Evolutionary conservation across 2,113 vertebrate genomes (phyloP).

Genomic region (Notothenia coriiceps): DNA sequence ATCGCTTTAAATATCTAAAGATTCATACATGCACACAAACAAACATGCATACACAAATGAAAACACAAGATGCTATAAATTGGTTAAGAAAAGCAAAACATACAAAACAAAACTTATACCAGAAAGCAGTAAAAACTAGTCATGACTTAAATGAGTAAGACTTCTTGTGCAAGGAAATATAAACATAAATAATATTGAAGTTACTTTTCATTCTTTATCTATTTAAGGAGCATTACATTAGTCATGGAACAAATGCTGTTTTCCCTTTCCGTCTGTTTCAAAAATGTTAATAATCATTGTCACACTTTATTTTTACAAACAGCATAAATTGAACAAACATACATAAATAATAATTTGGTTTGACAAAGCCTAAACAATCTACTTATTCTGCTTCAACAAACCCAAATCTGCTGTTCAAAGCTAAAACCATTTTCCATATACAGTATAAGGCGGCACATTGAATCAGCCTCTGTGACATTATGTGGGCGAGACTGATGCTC

Average conservation of each 20-base stretch:
- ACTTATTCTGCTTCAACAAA: not conserved
- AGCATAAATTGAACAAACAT: not conserved
- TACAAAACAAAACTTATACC: too few species aligned
- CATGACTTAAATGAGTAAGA: not conserved
- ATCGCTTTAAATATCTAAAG: too few species aligned
- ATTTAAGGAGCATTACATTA: not conserved
- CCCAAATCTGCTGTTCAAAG: constrained; percentile 4
- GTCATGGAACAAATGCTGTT: too few species aligned
- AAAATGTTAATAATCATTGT: not conserved
- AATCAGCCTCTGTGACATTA: constrained; percentile 5
- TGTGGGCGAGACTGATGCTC: constrained; percentile 39
- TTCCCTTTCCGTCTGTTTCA: not conserved
- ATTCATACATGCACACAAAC: too few species aligned
- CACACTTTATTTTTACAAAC: not conserved
- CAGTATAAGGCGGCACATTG: constrained; percentile 29
- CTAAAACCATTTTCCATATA: constrained; percentile 3
- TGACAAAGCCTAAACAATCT: not conserved
- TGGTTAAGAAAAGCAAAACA: too few species aligned
- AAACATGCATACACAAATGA: too few species aligned
- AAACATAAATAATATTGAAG: too few species aligned
- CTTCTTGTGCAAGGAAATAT: not conserved
- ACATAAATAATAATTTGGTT: not conserved
- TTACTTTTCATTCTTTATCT: not conserved
- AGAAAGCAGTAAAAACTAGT: too few species aligned
- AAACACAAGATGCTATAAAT: too few species aligned